Evolutionary conservation across 2,888 invertebrate species (phyloP).

Genomic region (Cheilosia pagana): DNA sequence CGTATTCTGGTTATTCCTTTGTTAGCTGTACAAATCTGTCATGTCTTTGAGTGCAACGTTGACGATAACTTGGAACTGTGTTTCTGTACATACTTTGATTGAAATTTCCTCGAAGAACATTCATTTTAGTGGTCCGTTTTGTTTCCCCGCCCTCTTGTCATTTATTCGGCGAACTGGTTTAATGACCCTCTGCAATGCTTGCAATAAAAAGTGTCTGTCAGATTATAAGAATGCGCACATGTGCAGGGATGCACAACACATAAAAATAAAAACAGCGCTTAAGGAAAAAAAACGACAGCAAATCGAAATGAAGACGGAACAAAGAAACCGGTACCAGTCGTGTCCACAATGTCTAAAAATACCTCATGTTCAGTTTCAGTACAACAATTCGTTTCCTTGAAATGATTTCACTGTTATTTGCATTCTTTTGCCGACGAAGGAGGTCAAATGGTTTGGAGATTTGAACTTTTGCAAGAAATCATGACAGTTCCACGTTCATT

Average conservation of each 20-base stretch:
- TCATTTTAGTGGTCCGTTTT: conserved; percentile 14
- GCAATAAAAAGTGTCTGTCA: conserved; percentile 66
- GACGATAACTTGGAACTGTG: conserved; percentile 6
- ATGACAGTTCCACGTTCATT: conserved; percentile 13
- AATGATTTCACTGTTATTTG: conserved; percentile 22
- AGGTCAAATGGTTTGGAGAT: background rate
- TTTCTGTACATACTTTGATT: conserved; percentile 24
- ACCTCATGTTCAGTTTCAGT: conserved; percentile 30
- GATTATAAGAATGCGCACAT: conserved; percentile 52
- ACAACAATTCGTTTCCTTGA: conserved; percentile 19
- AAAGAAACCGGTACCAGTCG: conserved; percentile 60
- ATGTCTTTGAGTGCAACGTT: background rate
- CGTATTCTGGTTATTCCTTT: conserved; percentile 28
- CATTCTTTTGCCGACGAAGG: conserved; percentile 1
- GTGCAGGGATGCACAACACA: conserved; percentile 38
- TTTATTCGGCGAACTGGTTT: conserved; percentile 55
- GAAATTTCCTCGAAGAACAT: conserved; percentile 24
- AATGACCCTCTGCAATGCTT: conserved; percentile 30
- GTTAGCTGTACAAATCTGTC: conserved; percentile 20
- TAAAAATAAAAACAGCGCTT: conserved; percentile 27
- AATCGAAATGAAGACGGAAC: conserved; percentile 52
- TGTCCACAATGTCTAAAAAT: conserved; percentile 47
- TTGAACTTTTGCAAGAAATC: background rate
- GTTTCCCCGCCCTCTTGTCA: conserved; percentile 30
- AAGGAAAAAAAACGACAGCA: background rate